Percentiles rank a stretch among this genome's conserved stretches.
Evolutionary conservation across 2,797 vertebrate genomes (phyloP).

Genomic region (Chloroceryle amazona): DNA sequence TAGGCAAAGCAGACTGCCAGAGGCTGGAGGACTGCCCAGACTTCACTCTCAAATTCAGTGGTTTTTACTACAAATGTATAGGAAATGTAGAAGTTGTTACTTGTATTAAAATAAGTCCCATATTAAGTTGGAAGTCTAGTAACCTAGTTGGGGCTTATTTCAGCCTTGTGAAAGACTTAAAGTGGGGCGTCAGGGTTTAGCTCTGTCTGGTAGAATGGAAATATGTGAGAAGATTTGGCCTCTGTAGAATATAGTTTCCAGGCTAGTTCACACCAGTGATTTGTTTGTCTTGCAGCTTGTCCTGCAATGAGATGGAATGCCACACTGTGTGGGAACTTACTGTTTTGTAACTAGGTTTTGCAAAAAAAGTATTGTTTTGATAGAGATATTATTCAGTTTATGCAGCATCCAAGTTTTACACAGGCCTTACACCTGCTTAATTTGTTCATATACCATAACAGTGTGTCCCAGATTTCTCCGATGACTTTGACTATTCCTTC

Average conservation of each 20-base stretch:
- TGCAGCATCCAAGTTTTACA: background rate
- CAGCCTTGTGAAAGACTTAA: background rate
- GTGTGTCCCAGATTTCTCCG: background rate
- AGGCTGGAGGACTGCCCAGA: background rate
- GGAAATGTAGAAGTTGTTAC: background rate
- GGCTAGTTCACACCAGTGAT: conserved; percentile 38
- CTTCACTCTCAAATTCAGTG: background rate
- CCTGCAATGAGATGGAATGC: conserved; percentile 17
- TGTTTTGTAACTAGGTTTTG: background rate
- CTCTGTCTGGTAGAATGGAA: background rate
- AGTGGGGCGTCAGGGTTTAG: background rate
- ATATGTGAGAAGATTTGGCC: conserved; percentile 1
- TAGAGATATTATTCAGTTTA: background rate
- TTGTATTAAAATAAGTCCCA: background rate
- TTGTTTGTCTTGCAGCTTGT: conserved; percentile 54
- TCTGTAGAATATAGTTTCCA: conserved; percentile 37
- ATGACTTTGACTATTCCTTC: background rate
- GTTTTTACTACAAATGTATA: background rate
- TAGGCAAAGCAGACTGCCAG: background rate
- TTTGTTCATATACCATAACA: background rate
- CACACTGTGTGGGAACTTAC: background rate
- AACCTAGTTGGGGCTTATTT: background rate
- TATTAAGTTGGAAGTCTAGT: background rate
- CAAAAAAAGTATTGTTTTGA: background rate
- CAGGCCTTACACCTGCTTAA: background rate